Base-by-base conservation (phyloP, 2,797 vertebrate genomes). In the Pangasius sanitwongsei region DNA sequence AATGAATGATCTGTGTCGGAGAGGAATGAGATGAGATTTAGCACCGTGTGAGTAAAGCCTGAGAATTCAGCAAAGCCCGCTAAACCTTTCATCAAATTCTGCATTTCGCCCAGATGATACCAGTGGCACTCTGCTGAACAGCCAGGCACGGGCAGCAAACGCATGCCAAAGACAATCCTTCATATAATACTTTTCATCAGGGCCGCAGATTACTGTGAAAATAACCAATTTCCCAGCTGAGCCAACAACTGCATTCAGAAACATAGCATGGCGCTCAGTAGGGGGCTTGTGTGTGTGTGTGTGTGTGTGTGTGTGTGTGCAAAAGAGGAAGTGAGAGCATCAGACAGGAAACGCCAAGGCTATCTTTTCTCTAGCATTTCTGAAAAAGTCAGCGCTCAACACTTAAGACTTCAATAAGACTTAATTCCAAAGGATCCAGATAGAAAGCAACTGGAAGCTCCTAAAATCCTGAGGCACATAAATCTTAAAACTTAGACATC, bases 131-230 rank as follows among this genome's bases (percentile, higher is more conserved):
- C 63, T 41, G 86, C 78, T 87, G 89, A 87, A 82, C 81, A 86
- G 83, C 77, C 88, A 20, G 77, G 84, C 82, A 63, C 86, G 48
- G 82, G 87, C 59, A 65, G 89, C 89, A 74, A 92, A 88, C 78
- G 87, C 87, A 89, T 63, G 89, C 88, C 90, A 91, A 91, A 93
- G 89, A 90, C 88, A 92, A 91, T 92, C 78, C 90, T 91, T 90
- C 84, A 88, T 91, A 88, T 91, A 89, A 93, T 90, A 85, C 87
- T 88, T 91, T 92, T 93, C 92, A 91, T 93, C 89, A 91, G 85
- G 87, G 48, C 87, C 67, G 75, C 86, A 89, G 89, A 92, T 93
- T 89, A 91, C 92, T 89, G 83, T 48, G 88, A 89, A 92, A 91
- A 92, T 90, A 92, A 90, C 89, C 89, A 91, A 89, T 91, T 57